Percentiles rank a stretch among this genome's conserved stretches.
phyloP scores from a whole-genome alignment of 2,797 vertebrate genomes.

The Megalops cyprinoides region DNA sequence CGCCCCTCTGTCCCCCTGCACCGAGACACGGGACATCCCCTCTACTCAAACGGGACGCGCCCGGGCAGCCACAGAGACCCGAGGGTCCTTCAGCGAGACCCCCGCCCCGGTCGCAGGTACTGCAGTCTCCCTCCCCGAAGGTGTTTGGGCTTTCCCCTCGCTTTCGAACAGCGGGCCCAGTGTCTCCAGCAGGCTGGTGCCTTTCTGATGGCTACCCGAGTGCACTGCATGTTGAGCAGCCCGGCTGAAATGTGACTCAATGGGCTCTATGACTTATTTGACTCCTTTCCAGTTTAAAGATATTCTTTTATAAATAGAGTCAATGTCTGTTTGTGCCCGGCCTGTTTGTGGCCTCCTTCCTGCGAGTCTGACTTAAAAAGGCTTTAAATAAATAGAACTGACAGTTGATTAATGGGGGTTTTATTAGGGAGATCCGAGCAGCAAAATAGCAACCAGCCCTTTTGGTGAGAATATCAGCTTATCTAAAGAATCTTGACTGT shows the following conservation, averaged over 20 bases:
- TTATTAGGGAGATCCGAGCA: slow-evolving; percentile 15
- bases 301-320: slow-evolving; percentile 23
- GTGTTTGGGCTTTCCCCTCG: background rate
- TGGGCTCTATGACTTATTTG: background rate
- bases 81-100: slow-evolving; percentile 50
- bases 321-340: background rate
- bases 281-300: slow-evolving; percentile 11
- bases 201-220: too few relatives aligned
- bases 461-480: background rate
- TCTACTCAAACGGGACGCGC: slow-evolving; percentile 26
- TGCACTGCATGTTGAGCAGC: background rate
- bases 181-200: too few relatives aligned
- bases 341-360: slow-evolving; percentile 21
- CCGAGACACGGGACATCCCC: slow-evolving; percentile 56
- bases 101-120: slow-evolving; percentile 30
- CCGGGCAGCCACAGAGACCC: slow-evolving; percentile 10
- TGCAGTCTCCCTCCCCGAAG: background rate
- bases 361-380: slow-evolving; percentile 1
- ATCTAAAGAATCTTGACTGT: slow-evolving; percentile 3
- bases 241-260: slow-evolving; percentile 6
- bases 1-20: slow-evolving; percentile 68
- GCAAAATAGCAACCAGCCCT: slow-evolving; percentile 12
- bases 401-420: slow-evolving; percentile 20
- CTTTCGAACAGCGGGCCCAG: background rate
- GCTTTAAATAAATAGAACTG: slow-evolving; percentile 20